Evolutionary conservation across 2,888 invertebrate genomes (phyloP).

Genomic region (Artemia sinica): DNA sequence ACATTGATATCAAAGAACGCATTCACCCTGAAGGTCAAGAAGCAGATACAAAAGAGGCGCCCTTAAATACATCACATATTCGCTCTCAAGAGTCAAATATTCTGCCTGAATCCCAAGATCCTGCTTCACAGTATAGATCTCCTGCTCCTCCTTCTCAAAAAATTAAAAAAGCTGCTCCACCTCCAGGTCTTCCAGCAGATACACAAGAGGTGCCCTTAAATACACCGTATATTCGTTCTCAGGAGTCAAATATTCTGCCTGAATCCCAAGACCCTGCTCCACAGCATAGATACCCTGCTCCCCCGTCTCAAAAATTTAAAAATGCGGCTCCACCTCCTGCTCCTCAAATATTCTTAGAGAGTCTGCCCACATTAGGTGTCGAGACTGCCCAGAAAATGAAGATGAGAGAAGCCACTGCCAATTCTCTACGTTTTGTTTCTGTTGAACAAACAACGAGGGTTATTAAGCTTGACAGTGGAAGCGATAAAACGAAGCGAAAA

Average conservation of each 20-base stretch:
- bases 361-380: slow-evolving; percentile 32
- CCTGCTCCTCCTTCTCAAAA: slow-evolving; percentile 3
- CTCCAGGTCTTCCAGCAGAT: neutral
- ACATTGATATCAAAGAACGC: slow-evolving; percentile 31
- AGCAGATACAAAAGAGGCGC: slow-evolving; percentile 22
- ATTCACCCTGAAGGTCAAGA: slow-evolving; percentile 28
- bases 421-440: slow-evolving; percentile 41
- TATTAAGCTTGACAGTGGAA: slow-evolving; percentile 43
- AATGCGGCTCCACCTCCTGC: slow-evolving; percentile 30
- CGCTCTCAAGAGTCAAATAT: slow-evolving; percentile 29
- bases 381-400: slow-evolving; percentile 51
- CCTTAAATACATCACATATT: slow-evolving; percentile 26
- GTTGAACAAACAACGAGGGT: slow-evolving; percentile 50
- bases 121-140: slow-evolving; percentile 10
- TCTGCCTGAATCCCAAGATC: neutral
- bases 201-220: slow-evolving; percentile 25
- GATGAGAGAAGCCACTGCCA: slow-evolving; percentile 50
- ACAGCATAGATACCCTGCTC: slow-evolving; percentile 5
- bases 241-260: slow-evolving; percentile 13
- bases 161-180: slow-evolving; percentile 30
- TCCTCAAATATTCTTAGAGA: slow-evolving; percentile 19
- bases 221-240: slow-evolving; percentile 30
- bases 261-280: neutral
- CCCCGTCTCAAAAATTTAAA: slow-evolving; percentile 6
- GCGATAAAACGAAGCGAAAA: slow-evolving; percentile 27